These are phyloP conservation scores for Triplophysa bombifrons DNA, from an alignment of 2,797 vertebrate genomes.

Conservation along the genomic window DNA sequence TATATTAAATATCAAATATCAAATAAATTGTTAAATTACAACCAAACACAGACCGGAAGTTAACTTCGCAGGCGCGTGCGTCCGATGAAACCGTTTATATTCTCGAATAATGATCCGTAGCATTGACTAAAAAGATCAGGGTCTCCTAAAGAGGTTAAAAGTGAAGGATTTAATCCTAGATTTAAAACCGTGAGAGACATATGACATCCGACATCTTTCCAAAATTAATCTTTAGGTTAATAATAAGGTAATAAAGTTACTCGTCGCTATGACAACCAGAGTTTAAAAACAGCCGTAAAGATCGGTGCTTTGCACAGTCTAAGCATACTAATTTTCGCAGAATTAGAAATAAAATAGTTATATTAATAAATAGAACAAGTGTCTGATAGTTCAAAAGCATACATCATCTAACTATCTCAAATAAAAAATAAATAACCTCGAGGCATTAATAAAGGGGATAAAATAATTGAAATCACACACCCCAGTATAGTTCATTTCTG, in stretches of 20 bases:
- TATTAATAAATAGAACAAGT: too few species aligned
- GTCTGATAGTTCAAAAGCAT: too few species aligned
- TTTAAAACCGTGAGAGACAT: background rate
- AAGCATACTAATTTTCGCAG: background rate
- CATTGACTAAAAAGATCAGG: background rate
- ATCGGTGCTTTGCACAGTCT: background rate
- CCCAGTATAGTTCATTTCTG: slow-evolving; percentile 26
- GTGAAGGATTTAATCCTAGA: background rate
- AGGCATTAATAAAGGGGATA: background rate
- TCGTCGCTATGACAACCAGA: background rate
- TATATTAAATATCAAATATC: too few species aligned
- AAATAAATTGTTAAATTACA: too few species aligned
- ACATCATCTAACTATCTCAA: background rate
- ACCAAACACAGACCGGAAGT: too few species aligned
- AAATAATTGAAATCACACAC: background rate
- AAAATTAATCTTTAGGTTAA: background rate
- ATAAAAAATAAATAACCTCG: background rate
- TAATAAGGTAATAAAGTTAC: slow-evolving; percentile 1
- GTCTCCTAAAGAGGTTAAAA: background rate
- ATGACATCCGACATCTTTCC: background rate
- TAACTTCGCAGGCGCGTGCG: too few species aligned
- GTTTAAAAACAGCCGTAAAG: background rate
- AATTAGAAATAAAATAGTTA: background rate
- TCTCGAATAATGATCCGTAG: too few species aligned
- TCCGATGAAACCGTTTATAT: too few species aligned